Evolutionary conservation across 1,140 invertebrate species (phyloP), one percentile per base, ranked within the genome.

Genomic region (Caenorhabditis latens): DNA sequence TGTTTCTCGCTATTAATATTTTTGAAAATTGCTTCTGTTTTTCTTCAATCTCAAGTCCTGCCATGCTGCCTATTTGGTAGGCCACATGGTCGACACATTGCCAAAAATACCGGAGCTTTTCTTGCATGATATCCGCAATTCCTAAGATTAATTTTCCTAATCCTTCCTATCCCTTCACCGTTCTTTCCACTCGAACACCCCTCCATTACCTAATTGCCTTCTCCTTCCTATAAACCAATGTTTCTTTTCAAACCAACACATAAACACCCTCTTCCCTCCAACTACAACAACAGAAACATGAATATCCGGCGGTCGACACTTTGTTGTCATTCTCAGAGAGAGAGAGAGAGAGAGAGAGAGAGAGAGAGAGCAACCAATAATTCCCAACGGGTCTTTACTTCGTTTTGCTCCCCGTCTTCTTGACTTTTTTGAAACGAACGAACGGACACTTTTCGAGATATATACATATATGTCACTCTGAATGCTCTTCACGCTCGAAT

Each of bases 401-500:
- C n/a, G n/a, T n/a, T n/a, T n/a, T 14, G 11, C 46, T 71, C 19
- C 65, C 53, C 24, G 32, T 79, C 71, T 79, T 53, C 21, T 11
- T n/a, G 24, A 79, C 46, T 79, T 79, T 79, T 79, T 50, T 24
- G 50, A 21, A 9, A 6, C 7, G 42, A 79, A 16, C 11, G 42
- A 40, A 79, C 71, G 46, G 32, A 79, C 71, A 79, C 71, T 79
- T 79, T 50, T 50, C n/a, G 42, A 71, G n/a, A 13, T n/a, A 40
- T 46, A 32, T 2, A 32, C 2, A 32, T 32, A 19, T 21, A 14
- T 71, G 65, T 71, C 65, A 71, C 65, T 46, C 46, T 71, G 40
- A 40, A 61, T 79, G 71, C 71, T 79, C 71, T 79, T 79, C 46
- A 79, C 71, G 71, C 71, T 79, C 46, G n/a, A 43, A 24, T 53